phyloP scores from a whole-genome alignment of 1,140 invertebrate species.

The Psilanteris sp. region DNA sequence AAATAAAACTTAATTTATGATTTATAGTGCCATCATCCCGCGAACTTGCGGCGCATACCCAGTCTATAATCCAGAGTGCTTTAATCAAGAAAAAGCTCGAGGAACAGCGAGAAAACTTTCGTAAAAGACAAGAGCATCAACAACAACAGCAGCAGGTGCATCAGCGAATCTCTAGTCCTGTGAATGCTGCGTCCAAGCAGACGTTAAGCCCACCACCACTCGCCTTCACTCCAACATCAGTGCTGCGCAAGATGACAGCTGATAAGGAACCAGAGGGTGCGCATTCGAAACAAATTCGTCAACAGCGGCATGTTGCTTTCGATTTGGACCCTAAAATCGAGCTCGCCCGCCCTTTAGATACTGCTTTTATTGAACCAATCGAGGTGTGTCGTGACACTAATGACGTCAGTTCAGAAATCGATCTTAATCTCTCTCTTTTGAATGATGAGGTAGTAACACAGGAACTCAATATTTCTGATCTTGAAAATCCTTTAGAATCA shows the following conservation, averaged over 20 bases:
- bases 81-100: slow-evolving; percentile 92
- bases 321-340: slow-evolving; percentile 1
- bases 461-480: background rate
- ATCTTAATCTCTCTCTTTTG: slow-evolving; percentile 18
- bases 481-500: slow-evolving; percentile 13
- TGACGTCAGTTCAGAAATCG: slow-evolving; percentile 3
- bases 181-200: slow-evolving; percentile 76
- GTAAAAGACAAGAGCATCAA: slow-evolving; percentile 87
- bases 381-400: slow-evolving; percentile 24
- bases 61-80: slow-evolving; percentile 90
- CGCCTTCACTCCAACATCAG: slow-evolving; percentile 94
- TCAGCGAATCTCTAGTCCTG: slow-evolving; percentile 73
- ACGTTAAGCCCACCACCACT: slow-evolving; percentile 83
- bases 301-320: slow-evolving; percentile 46
- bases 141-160: slow-evolving; percentile 73
- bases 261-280: slow-evolving; percentile 86
- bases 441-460: slow-evolving; percentile 4
- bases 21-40: slow-evolving; percentile 88
- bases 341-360: background rate
- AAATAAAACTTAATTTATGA: too few species aligned
- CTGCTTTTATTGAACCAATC: slow-evolving; percentile 3
- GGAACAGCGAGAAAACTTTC: slow-evolving; percentile 90
- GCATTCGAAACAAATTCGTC: slow-evolving; percentile 62
- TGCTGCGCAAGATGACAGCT: slow-evolving; percentile 95
- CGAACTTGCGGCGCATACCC: slow-evolving; percentile 89